These are phyloP conservation scores for fruit fly (Drosophila melanogaster) DNA, from an alignment of 1,140 invertebrate genomes.

Conservation along the genomic window DNA sequence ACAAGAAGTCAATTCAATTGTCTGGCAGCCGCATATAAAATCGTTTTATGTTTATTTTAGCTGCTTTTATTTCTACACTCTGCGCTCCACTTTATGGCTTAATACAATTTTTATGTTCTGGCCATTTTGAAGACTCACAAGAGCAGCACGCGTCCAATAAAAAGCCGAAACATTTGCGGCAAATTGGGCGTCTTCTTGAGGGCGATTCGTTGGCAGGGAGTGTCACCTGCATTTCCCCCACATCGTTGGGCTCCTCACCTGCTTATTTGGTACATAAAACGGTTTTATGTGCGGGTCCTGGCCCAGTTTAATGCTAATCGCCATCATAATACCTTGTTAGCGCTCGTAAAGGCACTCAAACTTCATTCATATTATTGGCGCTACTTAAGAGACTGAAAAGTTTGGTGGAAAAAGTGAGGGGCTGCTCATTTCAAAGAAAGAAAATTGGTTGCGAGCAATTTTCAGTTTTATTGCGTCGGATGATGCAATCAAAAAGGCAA, in stretches of 20 bases:
- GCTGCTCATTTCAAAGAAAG: constrained; percentile 63
- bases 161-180: constrained; percentile 39
- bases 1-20: constrained; percentile 72
- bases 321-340: constrained; percentile 58
- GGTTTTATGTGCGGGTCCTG: constrained; percentile 63
- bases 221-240: constrained; percentile 17
- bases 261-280: constrained; percentile 69
- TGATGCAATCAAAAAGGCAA: too few relatives aligned
- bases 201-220: constrained; percentile 10
- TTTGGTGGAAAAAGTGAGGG: constrained; percentile 8
- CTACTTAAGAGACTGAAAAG: constrained; percentile 29
- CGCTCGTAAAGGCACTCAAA: constrained; percentile 55
- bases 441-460: constrained; percentile 64
- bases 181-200: constrained; percentile 35
- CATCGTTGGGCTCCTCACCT: constrained; percentile 45
- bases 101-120: constrained; percentile 79
- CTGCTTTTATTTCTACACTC: constrained; percentile 20
- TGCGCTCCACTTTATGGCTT: constrained; percentile 65
- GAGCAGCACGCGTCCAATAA: constrained; percentile 44
- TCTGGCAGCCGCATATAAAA: constrained; percentile 66
- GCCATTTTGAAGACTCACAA: constrained; percentile 61
- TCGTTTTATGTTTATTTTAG: constrained; percentile 49
- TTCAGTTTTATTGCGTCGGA: constrained; percentile 42
- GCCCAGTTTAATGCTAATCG: constrained; percentile 77
- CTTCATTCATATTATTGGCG: constrained; percentile 70